Evolutionary conservation across 2,797 vertebrate genomes (phyloP), one percentile per base, ranked within the genome.

Genomic region (Sebastolobus altivelis): DNA sequence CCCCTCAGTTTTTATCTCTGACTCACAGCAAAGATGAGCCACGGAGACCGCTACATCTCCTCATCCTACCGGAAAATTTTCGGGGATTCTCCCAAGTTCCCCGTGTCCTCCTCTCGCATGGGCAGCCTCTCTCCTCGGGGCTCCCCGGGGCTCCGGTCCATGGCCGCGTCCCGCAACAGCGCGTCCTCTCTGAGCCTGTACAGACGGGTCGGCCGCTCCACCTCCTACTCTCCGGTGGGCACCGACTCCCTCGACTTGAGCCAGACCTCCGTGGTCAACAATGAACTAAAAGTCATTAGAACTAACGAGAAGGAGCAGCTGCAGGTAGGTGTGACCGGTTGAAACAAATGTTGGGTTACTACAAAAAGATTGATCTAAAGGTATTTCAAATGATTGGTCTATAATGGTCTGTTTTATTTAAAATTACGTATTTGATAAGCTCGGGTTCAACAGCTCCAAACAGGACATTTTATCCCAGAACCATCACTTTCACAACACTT

Each of bases 291-390:
- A 85, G 95, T 97, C 75, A 94, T 96, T 65, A 92, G 97, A 74
- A 96, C 96, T 14, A 97, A 96, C 76, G 98, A 98, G 93, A 98
- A 98, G 94, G 97, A 98, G 94, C 97, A 99, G 92, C 96, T 98
- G 87, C 97, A 97, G 92, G 92, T 93, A 22, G 29, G 85, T 70
- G 43, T 27, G 29, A 38, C 3, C 5, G 55, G 49, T 10, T 35
- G 49, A 37, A 18, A 38, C 16, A 13, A n/a, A 20, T 20, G 56
- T 10, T 72, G 18, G n/a, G 5, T 54, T 18, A 18, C 8, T 11
- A 1, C 6, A 54, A 25, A 27, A 40, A 56, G 1, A 16, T 20
- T 12, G 6, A 66, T 59, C 35, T 49, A 2, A 29, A 55, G 35
- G 13, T 46, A 7, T 25, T 49, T 20, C 1, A 11, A 12, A 46